Conservation (phyloP, 1,140 invertebrate species). For the Telenomus remus region DNA sequence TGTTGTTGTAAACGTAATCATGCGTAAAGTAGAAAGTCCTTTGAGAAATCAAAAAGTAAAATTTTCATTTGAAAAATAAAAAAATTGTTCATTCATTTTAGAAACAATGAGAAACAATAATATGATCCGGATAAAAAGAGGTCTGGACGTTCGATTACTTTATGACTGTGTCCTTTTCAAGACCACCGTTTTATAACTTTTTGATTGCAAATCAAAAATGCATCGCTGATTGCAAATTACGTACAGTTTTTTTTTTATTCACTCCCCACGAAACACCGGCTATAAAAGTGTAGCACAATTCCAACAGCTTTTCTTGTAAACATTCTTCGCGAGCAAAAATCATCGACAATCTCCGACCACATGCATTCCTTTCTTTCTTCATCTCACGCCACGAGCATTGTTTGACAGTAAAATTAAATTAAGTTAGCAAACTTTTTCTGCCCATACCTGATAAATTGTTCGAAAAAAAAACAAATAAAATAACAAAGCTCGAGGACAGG, state of each 20-base stretch:
- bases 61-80: too few relatives aligned
- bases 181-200: too few relatives aligned
- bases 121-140: too few relatives aligned
- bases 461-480: neutral
- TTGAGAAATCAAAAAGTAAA: neutral
- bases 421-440: neutral
- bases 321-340: conserved; percentile 18
- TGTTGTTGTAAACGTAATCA: neutral
- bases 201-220: too few relatives aligned
- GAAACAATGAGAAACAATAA: too few relatives aligned
- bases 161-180: too few relatives aligned
- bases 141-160: too few relatives aligned
- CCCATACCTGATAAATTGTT: neutral
- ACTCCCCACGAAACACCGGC: neutral
- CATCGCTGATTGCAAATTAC: too few relatives aligned
- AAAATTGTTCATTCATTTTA: too few relatives aligned
- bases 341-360: conserved; percentile 10
- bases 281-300: conserved; percentile 12
- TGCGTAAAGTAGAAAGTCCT: conserved; percentile 32
- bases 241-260: too few relatives aligned
- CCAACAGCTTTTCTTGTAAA: conserved; percentile 13
- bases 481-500: neutral
- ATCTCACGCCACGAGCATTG: neutral
- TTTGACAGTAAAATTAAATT: conserved; percentile 4
- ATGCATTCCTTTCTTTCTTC: conserved; percentile 6